A percentile compares a stretch with the other conserved stretches of the same genome.
phyloP scores from a whole-genome alignment of 2,888 invertebrate species.

The Lasius platythorax region DNA sequence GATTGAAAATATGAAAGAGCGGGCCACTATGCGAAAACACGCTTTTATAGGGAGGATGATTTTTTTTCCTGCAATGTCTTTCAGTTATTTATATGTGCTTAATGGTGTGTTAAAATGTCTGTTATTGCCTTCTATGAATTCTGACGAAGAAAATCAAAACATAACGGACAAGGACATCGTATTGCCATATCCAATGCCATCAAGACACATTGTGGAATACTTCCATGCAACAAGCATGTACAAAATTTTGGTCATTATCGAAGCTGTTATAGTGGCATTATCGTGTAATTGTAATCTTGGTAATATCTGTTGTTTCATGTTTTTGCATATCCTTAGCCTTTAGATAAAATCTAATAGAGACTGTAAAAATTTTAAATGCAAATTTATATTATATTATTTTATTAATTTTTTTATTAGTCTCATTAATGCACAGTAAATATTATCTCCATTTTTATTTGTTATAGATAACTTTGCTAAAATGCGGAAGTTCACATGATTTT shows the following conservation, averaged over 20 bases:
- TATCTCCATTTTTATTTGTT: neutral
- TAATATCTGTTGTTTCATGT: constrained; percentile 10
- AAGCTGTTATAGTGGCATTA: constrained; percentile 18
- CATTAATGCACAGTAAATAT: no score
- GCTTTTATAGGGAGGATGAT: constrained; percentile 37
- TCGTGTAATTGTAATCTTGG: constrained; percentile 39
- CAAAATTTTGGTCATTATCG: neutral
- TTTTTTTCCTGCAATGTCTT: constrained; percentile 22
- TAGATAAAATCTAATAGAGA: neutral
- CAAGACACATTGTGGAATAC: constrained; percentile 26
- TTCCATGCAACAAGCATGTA: constrained; percentile 14
- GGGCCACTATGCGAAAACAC: constrained; percentile 38
- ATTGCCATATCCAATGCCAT: constrained; percentile 28
- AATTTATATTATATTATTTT: no score
- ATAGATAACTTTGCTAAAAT: neutral
- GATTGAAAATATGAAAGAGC: neutral
- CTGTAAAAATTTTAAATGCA: neutral
- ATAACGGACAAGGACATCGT: neutral
- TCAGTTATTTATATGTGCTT: neutral
- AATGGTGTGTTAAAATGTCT: neutral
- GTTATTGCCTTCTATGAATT: neutral
- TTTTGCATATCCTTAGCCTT: neutral
- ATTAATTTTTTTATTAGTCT: no score
- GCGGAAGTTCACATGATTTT: no score
- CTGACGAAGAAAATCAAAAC: neutral